These are phyloP conservation scores for Dilophus febrilis DNA, from an alignment of 2,888 invertebrate species.

Conservation along the genomic window DNA sequence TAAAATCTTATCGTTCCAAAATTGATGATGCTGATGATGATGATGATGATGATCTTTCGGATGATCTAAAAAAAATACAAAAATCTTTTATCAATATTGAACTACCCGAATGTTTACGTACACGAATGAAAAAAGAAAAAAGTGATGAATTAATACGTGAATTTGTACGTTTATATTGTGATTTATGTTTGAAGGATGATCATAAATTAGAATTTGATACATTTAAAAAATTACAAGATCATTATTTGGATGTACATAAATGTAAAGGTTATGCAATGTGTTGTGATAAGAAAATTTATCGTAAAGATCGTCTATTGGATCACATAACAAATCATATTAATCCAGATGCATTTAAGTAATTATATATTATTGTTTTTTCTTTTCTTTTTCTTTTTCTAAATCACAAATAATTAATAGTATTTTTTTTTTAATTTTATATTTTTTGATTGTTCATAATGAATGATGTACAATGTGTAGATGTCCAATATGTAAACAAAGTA, in stretches of 20 bases:
- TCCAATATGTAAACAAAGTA: constrained; percentile 8
- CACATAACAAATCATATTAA: constrained; percentile 10
- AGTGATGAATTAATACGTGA: constrained; percentile 10
- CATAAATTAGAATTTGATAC: constrained; percentile 5
- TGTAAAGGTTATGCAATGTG: constrained; percentile 9
- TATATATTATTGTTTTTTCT: background rate
- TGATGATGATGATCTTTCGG: no score
- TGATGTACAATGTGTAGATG: no score
- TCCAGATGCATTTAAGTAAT: constrained; percentile 11
- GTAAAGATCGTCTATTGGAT: constrained; percentile 10
- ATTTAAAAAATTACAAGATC: constrained; percentile 11
- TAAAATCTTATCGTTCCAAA: no score
- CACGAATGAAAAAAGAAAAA: constrained; percentile 8
- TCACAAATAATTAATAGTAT: no score
- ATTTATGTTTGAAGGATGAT: constrained; percentile 8
- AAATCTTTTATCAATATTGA: no score
- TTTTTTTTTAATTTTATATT: no score
- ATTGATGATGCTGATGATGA: no score
- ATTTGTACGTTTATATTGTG: constrained; percentile 9
- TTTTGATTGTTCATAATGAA: background rate
- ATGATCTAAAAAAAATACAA: no score
- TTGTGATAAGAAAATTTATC: constrained; percentile 10
- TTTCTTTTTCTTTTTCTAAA: no score
- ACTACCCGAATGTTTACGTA: constrained; percentile 9
- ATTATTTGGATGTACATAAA: constrained; percentile 8